Percentiles rank a stretch among this genome's conserved stretches.
Conservation (phyloP, 2,113 vertebrate genomes). For the Riparia riparia region DNA sequence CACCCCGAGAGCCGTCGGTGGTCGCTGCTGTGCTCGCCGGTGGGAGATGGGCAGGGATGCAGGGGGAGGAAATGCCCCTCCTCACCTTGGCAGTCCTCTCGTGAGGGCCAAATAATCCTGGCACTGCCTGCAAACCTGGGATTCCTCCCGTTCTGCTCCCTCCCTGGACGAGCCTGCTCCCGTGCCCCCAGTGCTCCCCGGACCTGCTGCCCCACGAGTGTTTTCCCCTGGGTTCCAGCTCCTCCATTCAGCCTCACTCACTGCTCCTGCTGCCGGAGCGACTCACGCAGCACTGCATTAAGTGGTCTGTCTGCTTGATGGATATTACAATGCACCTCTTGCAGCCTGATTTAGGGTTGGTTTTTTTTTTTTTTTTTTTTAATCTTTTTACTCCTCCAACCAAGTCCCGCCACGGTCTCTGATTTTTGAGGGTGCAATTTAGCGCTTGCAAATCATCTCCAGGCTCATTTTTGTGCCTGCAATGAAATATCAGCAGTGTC, state of each 20-base stretch:
- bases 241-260: background rate
- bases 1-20: fast-evolving
- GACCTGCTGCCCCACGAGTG: fast-evolving
- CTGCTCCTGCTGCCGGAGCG: background rate
- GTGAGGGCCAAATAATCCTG: background rate
- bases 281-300: background rate
- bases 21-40: background rate
- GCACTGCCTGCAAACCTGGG: fast-evolving
- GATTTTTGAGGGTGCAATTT: constrained; percentile 54
- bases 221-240: background rate
- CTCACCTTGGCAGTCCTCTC: fast-evolving
- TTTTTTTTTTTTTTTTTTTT: background rate
- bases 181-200: fast-evolving
- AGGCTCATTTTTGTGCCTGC: constrained; percentile 17
- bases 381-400: constrained; percentile 1
- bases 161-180: background rate
- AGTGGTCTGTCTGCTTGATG: constrained; percentile 10
- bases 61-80: background rate
- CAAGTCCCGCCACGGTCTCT: constrained; percentile 15
- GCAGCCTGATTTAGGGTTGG: background rate
- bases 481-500: constrained; percentile 19
- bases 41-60: background rate
- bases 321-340: background rate
- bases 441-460: constrained; percentile 42
- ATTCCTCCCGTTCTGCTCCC: background rate